phyloP scores from a whole-genome alignment of 2,113 vertebrate genomes.

The Mastomys natalensis region DNA sequence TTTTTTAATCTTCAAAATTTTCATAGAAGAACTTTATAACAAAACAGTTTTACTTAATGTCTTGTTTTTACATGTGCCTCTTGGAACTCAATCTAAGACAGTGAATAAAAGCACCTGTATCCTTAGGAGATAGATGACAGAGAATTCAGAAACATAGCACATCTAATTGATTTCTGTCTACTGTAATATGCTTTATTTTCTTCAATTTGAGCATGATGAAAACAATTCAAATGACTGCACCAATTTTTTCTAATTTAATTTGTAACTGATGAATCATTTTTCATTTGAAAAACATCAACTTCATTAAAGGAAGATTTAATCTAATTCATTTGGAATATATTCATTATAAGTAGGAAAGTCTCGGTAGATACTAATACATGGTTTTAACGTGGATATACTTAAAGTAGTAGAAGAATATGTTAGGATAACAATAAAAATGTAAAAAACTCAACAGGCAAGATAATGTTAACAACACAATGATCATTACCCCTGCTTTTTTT shows the following conservation, averaged over 20 bases:
- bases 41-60: not conserved
- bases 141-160: not conserved
- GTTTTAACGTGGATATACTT: not conserved
- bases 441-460: not conserved
- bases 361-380: not conserved
- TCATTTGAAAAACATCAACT: slow-evolving; percentile 13
- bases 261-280: not conserved
- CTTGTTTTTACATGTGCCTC: not conserved
- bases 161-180: not conserved
- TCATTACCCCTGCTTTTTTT: too few relatives aligned
- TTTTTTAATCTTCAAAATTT: not conserved
- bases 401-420: not conserved
- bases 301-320: not conserved
- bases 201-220: not conserved
- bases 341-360: not conserved
- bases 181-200: not conserved
- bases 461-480: not conserved
- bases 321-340: not conserved
- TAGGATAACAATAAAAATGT: not conserved
- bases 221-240: not conserved
- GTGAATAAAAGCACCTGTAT: not conserved
- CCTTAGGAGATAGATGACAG: not conserved
- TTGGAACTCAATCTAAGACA: not conserved
- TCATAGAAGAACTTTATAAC: not conserved
- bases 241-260: slow-evolving; percentile 18